These are phyloP conservation scores for Sebastes schlegelii DNA, from an alignment of 2,113 vertebrate genomes.

Conservation along the genomic window DNA sequence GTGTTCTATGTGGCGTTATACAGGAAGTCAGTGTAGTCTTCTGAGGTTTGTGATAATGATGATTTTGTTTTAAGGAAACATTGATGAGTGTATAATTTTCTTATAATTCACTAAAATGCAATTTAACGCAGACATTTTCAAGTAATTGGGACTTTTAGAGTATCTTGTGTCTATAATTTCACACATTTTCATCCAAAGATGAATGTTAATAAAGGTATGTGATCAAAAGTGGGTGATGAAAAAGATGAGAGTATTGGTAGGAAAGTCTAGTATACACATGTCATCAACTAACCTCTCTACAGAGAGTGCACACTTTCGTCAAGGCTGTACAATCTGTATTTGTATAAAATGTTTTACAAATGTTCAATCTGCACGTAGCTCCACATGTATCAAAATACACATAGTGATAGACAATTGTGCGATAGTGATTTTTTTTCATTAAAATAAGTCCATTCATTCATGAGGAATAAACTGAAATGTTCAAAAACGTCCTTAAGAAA, in stretches of 20 bases:
- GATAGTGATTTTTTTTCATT: not conserved
- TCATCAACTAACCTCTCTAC: too few species aligned
- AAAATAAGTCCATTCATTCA: not conserved
- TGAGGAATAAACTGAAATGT: not conserved
- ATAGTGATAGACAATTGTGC: too few species aligned
- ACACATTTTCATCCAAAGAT: not conserved
- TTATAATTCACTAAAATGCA: not conserved
- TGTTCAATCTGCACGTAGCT: too few species aligned
- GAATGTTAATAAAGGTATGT: not conserved
- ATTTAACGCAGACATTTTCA: not conserved
- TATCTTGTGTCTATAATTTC: not conserved
- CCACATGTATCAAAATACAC: too few species aligned
- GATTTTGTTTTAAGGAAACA: conserved; percentile 1
- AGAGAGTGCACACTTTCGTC: too few species aligned
- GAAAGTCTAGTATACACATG: too few species aligned
- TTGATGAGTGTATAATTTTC: not conserved
- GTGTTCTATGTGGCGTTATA: not conserved
- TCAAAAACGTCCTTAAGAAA: not conserved
- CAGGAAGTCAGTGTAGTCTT: not conserved
- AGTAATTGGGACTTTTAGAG: not conserved
- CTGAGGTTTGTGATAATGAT: not conserved
- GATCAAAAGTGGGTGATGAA: not conserved
- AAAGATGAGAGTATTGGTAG: not conserved
- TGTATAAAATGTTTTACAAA: too few species aligned
- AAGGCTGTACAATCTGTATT: too few species aligned